Evolutionary conservation across 2,797 vertebrate genomes (phyloP).

Genomic region (Echeneis naucrates): DNA sequence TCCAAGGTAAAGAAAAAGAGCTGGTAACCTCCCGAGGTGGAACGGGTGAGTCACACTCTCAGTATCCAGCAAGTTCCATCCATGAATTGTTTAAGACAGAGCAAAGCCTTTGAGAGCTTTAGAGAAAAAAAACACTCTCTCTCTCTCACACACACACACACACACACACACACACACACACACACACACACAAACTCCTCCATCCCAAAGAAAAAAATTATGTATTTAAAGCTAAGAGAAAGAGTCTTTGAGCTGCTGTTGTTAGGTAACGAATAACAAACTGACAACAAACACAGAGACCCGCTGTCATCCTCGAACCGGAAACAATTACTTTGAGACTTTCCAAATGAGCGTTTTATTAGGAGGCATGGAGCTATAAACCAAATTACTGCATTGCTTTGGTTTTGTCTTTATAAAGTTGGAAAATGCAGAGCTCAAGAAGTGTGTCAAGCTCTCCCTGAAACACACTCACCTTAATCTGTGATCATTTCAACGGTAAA

Average conservation of each 20-base stretch:
- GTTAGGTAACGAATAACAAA: conserved; percentile 76
- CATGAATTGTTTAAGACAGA: conserved; percentile 78
- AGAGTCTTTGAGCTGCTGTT: conserved; percentile 71
- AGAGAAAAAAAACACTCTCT: conserved; percentile 21
- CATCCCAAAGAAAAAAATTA: conserved; percentile 45
- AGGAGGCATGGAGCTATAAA: conserved; percentile 68
- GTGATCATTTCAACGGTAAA: conserved; percentile 21
- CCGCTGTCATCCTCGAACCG: conserved; percentile 55
- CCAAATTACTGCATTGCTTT: conserved; percentile 67
- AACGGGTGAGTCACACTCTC: conserved; percentile 75
- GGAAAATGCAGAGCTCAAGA: conserved; percentile 52
- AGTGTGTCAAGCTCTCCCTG: conserved; percentile 4
- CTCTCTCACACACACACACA: conserved; percentile 13
- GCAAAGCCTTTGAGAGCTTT: conserved; percentile 68
- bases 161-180: conserved; percentile 15
- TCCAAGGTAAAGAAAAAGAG: conserved; percentile 71
- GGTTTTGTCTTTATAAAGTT: conserved; percentile 67
- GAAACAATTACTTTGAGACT: conserved; percentile 80
- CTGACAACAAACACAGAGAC: conserved; percentile 68
- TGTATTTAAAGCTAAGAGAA: conserved; percentile 57
- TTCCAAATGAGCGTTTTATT: conserved; percentile 80
- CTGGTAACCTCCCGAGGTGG: conserved; percentile 65
- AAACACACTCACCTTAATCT: conserved; percentile 42
- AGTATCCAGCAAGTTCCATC: conserved; percentile 74
- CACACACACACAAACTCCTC: background rate